A percentile compares a stretch with the other conserved stretches of the same genome.
Evolutionary conservation across 23 tunicate genomes (phyloP).

Genomic region (Aplidium turbinatum): DNA sequence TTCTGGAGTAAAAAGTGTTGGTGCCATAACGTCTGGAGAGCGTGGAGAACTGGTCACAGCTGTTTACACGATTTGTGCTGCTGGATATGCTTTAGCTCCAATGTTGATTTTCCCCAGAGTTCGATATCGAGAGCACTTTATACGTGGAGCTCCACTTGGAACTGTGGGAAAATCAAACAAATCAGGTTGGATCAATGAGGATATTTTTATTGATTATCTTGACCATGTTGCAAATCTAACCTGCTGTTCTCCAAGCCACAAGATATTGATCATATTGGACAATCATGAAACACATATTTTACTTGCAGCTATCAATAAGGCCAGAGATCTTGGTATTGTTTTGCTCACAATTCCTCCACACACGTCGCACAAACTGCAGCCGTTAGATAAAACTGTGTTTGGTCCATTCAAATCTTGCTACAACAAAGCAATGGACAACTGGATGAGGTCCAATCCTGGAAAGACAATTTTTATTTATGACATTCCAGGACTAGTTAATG

Average conservation of each 20-base stretch:
- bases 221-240: background rate
- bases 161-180: slow-evolving; percentile 1
- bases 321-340: slow-evolving; percentile 12
- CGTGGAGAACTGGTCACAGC: slow-evolving; percentile 20
- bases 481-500: slow-evolving; percentile 20
- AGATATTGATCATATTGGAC: background rate
- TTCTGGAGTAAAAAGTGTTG: slow-evolving; percentile 10
- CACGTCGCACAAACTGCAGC: slow-evolving; percentile 10
- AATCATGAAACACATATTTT: slow-evolving; percentile 22
- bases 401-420: slow-evolving; percentile 8
- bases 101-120: slow-evolving; percentile 19
- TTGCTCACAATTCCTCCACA: slow-evolving; percentile 20
- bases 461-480: slow-evolving; percentile 22
- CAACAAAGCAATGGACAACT: slow-evolving; percentile 11
- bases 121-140: slow-evolving; percentile 3
- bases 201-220: slow-evolving; percentile 2
- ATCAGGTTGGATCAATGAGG: slow-evolving; percentile 20
- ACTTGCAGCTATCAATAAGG: slow-evolving; percentile 11
- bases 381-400: slow-evolving; percentile 3
- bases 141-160: slow-evolving; percentile 22
- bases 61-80: slow-evolving; percentile 15
- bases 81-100: slow-evolving; percentile 11
- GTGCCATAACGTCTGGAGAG: slow-evolving; percentile 9
- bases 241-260: background rate
- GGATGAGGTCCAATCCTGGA: slow-evolving; percentile 22